These are phyloP conservation scores for Trogon surrucura DNA, from an alignment of 2,113 vertebrate species.

Conservation along the genomic window DNA sequence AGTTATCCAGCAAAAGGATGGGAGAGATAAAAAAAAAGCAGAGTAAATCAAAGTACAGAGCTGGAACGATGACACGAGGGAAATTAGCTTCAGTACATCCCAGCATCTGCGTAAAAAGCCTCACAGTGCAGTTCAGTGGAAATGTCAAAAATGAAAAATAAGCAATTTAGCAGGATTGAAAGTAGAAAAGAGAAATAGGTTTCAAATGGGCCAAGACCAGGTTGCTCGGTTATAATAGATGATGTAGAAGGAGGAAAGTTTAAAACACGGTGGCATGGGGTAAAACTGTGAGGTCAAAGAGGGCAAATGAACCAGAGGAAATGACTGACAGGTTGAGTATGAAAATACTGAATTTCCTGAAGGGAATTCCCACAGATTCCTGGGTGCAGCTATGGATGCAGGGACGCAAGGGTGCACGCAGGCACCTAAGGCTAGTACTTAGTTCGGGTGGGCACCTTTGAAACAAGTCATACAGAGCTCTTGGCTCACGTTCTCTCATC, in stretches of 20 bases:
- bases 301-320: not conserved
- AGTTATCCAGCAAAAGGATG: not conserved
- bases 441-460: not conserved
- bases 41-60: not conserved
- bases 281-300: not conserved
- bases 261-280: not conserved
- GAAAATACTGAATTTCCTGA: not conserved
- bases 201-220: not conserved
- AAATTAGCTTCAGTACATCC: not conserved
- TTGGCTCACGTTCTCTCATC: not conserved
- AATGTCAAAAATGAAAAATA: not conserved
- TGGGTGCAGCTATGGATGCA: not conserved
- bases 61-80: not conserved
- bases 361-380: not conserved
- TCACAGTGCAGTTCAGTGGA: not conserved
- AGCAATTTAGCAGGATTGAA: not conserved
- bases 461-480: not conserved
- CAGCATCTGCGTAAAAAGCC: not conserved
- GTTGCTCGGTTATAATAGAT: not conserved
- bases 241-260: not conserved
- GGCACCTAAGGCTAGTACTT: not conserved
- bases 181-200: not conserved
- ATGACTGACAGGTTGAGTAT: not conserved
- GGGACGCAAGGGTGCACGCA: accelerated
- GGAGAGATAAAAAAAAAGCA: not conserved